Evolutionary conservation across 92 coral and sea anemone genomes (phyloP).

Genomic region (Epizoanthus stellaris): DNA sequence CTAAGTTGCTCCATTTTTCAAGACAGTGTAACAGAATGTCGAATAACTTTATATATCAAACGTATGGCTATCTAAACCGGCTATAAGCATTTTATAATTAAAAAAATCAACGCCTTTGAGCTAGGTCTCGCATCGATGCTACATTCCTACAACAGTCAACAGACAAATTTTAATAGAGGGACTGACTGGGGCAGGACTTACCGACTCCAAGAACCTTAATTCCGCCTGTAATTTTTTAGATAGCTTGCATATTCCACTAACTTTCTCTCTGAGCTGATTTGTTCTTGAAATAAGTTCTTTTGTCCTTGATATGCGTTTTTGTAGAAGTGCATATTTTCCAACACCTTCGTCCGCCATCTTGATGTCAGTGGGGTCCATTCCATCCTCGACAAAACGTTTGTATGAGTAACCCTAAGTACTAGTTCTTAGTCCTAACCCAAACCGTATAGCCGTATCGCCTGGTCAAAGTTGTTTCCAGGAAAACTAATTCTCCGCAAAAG

Average conservation of each 20-base stretch:
- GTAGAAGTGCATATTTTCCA: neutral
- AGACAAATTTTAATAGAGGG: too few relatives aligned
- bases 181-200: conserved; percentile 6
- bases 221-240: conserved; percentile 29
- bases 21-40: too few relatives aligned
- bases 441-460: too few relatives aligned
- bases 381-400: neutral
- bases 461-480: neutral
- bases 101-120: too few relatives aligned
- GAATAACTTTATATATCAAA: too few relatives aligned
- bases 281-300: conserved; percentile 26
- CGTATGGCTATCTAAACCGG: too few relatives aligned
- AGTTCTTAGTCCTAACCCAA: conserved; percentile 7
- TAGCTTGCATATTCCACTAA: conserved; percentile 1
- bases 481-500: too few relatives aligned
- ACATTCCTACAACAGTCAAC: too few relatives aligned
- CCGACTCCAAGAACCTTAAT: conserved; percentile 19
- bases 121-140: too few relatives aligned
- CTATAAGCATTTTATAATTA: too few relatives aligned
- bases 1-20: too few relatives aligned
- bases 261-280: neutral
- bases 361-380: neutral
- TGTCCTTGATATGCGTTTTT: conserved; percentile 17
- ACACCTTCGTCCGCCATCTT: conserved; percentile 41
- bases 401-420: neutral